These are phyloP conservation scores for Centroberyx gerrardi DNA, from an alignment of 2,797 vertebrate genomes.

Conservation along the genomic window DNA sequence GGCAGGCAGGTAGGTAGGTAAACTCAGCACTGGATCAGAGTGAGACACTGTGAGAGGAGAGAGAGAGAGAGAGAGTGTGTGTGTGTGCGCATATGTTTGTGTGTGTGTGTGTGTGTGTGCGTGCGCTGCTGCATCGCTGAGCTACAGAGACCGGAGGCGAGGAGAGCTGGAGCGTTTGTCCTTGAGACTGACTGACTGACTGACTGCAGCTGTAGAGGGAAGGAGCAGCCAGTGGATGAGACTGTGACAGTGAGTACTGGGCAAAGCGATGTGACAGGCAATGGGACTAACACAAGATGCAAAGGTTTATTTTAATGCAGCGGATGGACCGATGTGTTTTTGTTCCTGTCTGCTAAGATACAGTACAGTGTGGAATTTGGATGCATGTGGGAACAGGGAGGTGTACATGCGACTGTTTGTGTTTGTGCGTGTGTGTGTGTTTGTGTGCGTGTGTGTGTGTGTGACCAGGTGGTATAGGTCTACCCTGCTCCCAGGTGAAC, in stretches of 20 bases:
- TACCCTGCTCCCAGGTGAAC: slow-evolving; percentile 72
- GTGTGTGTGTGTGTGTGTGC: slow-evolving; percentile 51
- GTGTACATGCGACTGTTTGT: slow-evolving; percentile 13
- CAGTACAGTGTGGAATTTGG: slow-evolving; percentile 57
- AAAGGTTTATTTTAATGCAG: slow-evolving; percentile 41
- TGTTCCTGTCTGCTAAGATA: slow-evolving; percentile 62
- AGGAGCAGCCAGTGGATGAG: slow-evolving; percentile 76
- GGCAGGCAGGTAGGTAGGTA: slow-evolving; percentile 76
- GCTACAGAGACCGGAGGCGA: slow-evolving; percentile 80
- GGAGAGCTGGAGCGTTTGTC: slow-evolving; percentile 83
- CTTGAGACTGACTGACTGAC: slow-evolving; percentile 82
- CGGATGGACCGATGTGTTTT: slow-evolving; percentile 39
- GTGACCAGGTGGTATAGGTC: slow-evolving; percentile 61
- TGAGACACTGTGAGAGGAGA: slow-evolving; percentile 50
- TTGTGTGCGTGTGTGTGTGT: not conserved
- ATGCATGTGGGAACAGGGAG: slow-evolving; percentile 37
- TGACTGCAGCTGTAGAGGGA: slow-evolving; percentile 81
- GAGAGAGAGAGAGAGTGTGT: slow-evolving; percentile 7
- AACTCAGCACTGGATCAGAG: slow-evolving; percentile 73
- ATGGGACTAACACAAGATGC: slow-evolving; percentile 19
- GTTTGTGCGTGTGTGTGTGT: slow-evolving; percentile 12
- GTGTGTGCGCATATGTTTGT: slow-evolving; percentile 36
- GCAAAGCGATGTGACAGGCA: slow-evolving; percentile 38
- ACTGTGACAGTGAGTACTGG: slow-evolving; percentile 77
- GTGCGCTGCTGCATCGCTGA: slow-evolving; percentile 80